Evolutionary conservation across 1,140 invertebrate genomes (phyloP).

Genomic region (Neodiprion pinetum): DNA sequence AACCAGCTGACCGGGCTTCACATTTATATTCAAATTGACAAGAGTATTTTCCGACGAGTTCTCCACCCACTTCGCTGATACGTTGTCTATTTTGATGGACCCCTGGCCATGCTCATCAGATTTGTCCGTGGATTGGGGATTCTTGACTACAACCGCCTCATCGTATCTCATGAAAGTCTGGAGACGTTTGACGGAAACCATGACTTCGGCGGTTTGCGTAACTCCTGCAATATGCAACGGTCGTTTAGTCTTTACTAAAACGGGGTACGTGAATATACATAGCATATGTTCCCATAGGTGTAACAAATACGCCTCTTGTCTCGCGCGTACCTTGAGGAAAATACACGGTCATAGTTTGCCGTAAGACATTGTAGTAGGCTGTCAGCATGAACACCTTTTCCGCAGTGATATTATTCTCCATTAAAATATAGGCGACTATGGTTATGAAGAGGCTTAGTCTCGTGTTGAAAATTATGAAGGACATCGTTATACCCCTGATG

Average conservation of each 20-base stretch:
- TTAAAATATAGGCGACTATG: slow-evolving; percentile 77
- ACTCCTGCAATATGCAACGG: slow-evolving; percentile 42
- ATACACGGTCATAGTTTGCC: slow-evolving; percentile 76
- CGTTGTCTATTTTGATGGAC: slow-evolving; percentile 46
- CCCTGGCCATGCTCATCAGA: slow-evolving; percentile 20
- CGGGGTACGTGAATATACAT: neutral
- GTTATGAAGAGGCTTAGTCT: slow-evolving; percentile 81
- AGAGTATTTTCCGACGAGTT: slow-evolving; percentile 56
- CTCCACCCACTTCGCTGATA: slow-evolving; percentile 53
- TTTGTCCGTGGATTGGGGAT: slow-evolving; percentile 12
- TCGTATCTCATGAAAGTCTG: slow-evolving; percentile 71
- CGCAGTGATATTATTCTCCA: slow-evolving; percentile 70
- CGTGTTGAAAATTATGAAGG: slow-evolving; percentile 74
- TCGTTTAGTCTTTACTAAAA: neutral
- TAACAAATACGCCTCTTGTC: too few species aligned
- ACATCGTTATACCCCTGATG: slow-evolving; percentile 72
- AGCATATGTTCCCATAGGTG: neutral
- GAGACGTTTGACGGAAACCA: slow-evolving; percentile 73
- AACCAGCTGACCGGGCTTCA: slow-evolving; percentile 70
- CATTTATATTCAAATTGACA: slow-evolving; percentile 65
- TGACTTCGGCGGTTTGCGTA: slow-evolving; percentile 64
- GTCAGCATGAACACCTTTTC: slow-evolving; percentile 80
- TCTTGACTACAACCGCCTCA: slow-evolving; percentile 52
- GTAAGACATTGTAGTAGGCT: slow-evolving; percentile 75
- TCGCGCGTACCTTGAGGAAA: slow-evolving; percentile 70